A percentile compares a stretch with the other conserved stretches of the same genome.
These are phyloP conservation scores for Diorhabda carinulata DNA, from an alignment of 1,140 invertebrate species.

Conservation along the genomic window DNA sequence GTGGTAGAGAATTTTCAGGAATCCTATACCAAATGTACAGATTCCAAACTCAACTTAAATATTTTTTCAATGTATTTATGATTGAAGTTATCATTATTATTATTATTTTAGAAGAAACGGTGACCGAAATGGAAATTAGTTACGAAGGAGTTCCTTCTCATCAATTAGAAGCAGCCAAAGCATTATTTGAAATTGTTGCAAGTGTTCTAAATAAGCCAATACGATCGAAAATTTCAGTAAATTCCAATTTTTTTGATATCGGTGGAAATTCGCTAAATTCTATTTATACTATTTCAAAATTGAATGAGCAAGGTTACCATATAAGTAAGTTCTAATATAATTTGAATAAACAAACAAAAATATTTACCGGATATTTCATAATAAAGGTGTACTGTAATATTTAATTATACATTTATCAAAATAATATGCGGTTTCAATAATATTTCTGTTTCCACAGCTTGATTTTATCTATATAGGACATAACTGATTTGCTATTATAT, in stretches of 20 bases:
- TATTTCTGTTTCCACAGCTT: too few species aligned
- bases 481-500: not conserved
- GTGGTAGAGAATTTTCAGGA: not conserved
- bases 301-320: conserved; percentile 72
- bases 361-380: too few species aligned
- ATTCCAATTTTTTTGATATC: conserved; percentile 75
- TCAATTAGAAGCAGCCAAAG: conserved; percentile 59
- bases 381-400: too few species aligned
- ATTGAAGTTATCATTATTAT: not conserved
- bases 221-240: conserved; percentile 54
- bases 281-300: conserved; percentile 71
- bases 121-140: conserved; percentile 38
- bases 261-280: conserved; percentile 86
- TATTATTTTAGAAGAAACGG: conserved; percentile 29
- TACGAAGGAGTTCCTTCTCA: conserved; percentile 58
- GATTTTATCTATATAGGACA: too few species aligned
- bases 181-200: conserved; percentile 68
- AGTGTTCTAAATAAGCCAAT: conserved; percentile 62
- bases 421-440: too few species aligned
- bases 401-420: too few species aligned
- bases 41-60: not conserved
- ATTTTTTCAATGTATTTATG: not conserved
- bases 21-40: too few species aligned
- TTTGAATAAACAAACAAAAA: too few species aligned
- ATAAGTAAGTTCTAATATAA: conserved; percentile 56